Conservation (phyloP, 2,797 vertebrate species). For the Ceryle rudis region DNA sequence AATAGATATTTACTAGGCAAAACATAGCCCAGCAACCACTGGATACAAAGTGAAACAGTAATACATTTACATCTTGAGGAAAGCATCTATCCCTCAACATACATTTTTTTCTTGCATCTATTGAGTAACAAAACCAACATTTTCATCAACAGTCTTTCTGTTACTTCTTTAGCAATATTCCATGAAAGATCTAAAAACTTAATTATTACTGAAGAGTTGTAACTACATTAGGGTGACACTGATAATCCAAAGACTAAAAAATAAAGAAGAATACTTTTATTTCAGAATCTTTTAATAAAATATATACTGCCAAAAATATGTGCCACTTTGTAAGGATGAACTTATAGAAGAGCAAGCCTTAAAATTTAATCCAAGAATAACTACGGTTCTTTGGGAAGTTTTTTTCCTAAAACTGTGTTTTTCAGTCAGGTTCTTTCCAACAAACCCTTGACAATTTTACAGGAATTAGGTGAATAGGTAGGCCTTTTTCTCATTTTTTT, state of each 20-base stretch:
- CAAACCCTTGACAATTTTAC: not conserved
- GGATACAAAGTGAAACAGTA: not conserved
- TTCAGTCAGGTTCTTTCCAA: not conserved
- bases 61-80: not conserved
- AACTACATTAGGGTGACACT: not conserved
- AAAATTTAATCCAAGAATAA: not conserved
- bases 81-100: not conserved
- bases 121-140: not conserved
- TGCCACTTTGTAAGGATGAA: not conserved
- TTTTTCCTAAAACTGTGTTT: not conserved
- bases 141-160: not conserved
- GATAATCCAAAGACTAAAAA: not conserved
- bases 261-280: not conserved
- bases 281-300: not conserved
- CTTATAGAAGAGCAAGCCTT: not conserved
- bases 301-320: not conserved
- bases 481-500: not conserved
- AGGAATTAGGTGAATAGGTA: not conserved
- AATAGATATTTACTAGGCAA: not conserved
- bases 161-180: not conserved
- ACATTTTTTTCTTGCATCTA: not conserved
- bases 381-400: not conserved
- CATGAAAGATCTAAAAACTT: not conserved
- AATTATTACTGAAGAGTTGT: not conserved
- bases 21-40: not conserved